These are phyloP conservation scores for Gasteruption jaculator DNA, from an alignment of 2,888 invertebrate species.

Conservation along the genomic window DNA sequence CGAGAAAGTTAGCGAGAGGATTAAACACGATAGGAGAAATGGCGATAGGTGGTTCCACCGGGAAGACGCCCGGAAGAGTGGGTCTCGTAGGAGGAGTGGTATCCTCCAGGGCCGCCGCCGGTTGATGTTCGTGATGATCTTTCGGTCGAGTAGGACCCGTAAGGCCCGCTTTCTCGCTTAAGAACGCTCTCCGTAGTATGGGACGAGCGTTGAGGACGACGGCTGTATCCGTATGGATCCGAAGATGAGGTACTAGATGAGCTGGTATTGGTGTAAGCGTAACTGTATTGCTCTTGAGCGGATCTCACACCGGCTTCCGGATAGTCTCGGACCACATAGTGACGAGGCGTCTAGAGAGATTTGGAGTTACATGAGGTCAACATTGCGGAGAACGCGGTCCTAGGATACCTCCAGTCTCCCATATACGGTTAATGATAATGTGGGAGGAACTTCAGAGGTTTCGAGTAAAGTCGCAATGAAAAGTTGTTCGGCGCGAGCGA, in stretches of 20 bases:
- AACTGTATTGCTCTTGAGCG: slow-evolving; percentile 81
- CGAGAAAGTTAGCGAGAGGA: no score
- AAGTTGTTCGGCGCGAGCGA: no score
- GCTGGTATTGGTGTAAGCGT: slow-evolving; percentile 69
- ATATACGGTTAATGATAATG: no score
- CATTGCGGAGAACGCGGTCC: slow-evolving; percentile 28
- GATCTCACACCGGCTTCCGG: slow-evolving; percentile 54
- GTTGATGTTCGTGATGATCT: slow-evolving; percentile 61
- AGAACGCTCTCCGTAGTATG: slow-evolving; percentile 69
- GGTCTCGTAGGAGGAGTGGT: slow-evolving; percentile 73
- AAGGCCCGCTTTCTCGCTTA: slow-evolving; percentile 65
- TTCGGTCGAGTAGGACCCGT: slow-evolving; percentile 71
- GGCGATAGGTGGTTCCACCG: slow-evolving; percentile 77
- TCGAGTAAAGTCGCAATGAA: no score
- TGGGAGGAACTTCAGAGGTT: no score
- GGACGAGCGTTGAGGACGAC: slow-evolving; percentile 62
- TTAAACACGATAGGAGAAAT: slow-evolving; percentile 85
- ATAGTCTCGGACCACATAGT: slow-evolving; percentile 80
- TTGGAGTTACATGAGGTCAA: slow-evolving; percentile 42
- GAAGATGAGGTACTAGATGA: slow-evolving; percentile 54
- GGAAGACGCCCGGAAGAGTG: slow-evolving; percentile 76
- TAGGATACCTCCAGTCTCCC: no score
- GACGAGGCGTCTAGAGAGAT: slow-evolving; percentile 71
- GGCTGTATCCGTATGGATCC: slow-evolving; percentile 51
- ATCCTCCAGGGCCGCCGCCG: slow-evolving; percentile 75